Base-by-base conservation (phyloP, 2,113 vertebrate genomes). In the Corythornis cristatus region DNA sequence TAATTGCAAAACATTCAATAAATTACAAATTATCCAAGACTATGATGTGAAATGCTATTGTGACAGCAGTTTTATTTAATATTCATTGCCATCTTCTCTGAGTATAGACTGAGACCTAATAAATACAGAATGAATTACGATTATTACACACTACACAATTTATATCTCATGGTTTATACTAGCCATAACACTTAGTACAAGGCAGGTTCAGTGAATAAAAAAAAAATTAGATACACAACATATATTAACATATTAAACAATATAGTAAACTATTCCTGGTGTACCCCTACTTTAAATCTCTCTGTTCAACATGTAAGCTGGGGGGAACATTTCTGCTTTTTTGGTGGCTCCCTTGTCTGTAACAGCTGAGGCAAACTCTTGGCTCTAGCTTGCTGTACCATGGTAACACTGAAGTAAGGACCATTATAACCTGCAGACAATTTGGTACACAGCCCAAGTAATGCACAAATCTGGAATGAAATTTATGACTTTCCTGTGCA, bases 51-150 rank as follows among this genome's bases (percentile, higher is more conserved):
- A 96, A 84, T 83, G 81, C 20, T 77, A 89, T 90, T 75, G 79
- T 88, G 80, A 88, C 53, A 53, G 88, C 43, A 50, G 67, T 21
- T n/a, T 82, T 45, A 83, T 76, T 96, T 93, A 89, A 93, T 88
- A 93, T 95, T 97, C 94, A 89, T 95, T 77, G 48, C 83, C 91
- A 91, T 80, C 35, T 88, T 90, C 86, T 94, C 60, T 19, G 68
- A 96, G 89, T 92, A 95, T 15, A 28, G 42, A 91, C 93, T 53
- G 83, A 46, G 28, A 94, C 75, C 67, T 96, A 94, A 96, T 93
- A 92, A 89, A 96, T 91, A 77, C 91, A 80, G 91, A 94, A 87
- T 72, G 31, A 88, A 82, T 85, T 82, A 77, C 51, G 90, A 86
- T 93, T 92, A 86, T 89, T 88, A 83, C 86, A 83, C 80, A 53